Percentiles rank a stretch among this genome's conserved stretches.
Evolutionary conservation across 2,113 vertebrate genomes (phyloP).

Genomic region (Tonatia bakeri): DNA sequence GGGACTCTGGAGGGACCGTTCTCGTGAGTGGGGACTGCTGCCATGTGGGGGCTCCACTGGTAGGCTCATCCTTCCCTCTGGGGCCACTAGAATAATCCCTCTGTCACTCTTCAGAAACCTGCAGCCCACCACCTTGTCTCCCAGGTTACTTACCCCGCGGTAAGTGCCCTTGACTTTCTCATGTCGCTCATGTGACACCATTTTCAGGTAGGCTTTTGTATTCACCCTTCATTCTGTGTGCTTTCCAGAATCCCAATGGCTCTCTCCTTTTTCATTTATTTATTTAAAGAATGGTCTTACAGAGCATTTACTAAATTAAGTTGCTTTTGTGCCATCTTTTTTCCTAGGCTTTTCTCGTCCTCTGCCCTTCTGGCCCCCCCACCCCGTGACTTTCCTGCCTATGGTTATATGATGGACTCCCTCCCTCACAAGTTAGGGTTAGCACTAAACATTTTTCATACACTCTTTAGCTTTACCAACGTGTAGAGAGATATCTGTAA

Average conservation of each 20-base stretch:
- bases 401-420: neutral
- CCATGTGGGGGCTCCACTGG: neutral
- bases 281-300: neutral
- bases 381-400: too few species aligned
- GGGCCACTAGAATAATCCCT: neutral
- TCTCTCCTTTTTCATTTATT: neutral
- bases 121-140: neutral
- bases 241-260: neutral
- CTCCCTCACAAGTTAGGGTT: neutral
- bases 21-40: neutral
- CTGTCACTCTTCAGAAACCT: fast-evolving
- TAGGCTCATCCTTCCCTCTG: neutral
- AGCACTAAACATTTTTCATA: neutral
- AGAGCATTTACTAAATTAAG: neutral
- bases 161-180: neutral
- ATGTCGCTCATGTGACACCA: fast-evolving
- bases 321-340: neutral
- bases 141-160: fast-evolving
- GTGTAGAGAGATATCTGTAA: neutral
- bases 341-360: neutral
- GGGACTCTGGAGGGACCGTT: fast-evolving
- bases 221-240: too few species aligned
- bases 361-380: neutral
- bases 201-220: neutral
- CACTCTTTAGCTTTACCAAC: neutral